Evolutionary conservation across 1,140 invertebrate species (phyloP).

Genomic region (Melipona quadrifasciata): DNA sequence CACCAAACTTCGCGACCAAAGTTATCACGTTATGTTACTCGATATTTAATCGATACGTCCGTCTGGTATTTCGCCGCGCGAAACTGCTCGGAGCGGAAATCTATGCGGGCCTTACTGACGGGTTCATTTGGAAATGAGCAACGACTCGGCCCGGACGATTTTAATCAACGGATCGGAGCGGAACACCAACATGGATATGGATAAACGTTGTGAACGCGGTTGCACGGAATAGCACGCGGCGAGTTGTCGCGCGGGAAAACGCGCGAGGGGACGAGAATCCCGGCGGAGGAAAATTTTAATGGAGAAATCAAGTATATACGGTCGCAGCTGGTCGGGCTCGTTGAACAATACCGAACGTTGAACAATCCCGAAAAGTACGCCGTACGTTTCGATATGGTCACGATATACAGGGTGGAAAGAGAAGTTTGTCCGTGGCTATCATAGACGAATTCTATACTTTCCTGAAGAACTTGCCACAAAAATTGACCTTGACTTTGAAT

Average conservation of each 20-base stretch:
- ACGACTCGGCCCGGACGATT: background rate
- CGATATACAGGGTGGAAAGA: background rate
- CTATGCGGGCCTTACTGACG: background rate
- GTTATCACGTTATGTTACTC: too few relatives aligned
- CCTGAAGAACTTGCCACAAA: too few relatives aligned
- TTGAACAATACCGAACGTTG: conserved; percentile 13
- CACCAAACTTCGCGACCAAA: too few relatives aligned
- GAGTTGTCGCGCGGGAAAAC: conserved; percentile 11
- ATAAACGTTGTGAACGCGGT: background rate
- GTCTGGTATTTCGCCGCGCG: background rate
- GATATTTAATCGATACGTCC: background rate
- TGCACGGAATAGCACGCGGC: background rate
- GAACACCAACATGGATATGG: background rate
- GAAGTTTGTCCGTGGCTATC: too few relatives aligned
- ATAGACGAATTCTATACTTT: too few relatives aligned
- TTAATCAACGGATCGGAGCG: background rate
- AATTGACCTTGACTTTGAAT: too few relatives aligned
- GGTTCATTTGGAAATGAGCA: background rate
- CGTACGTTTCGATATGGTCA: conserved; percentile 54
- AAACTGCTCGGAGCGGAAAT: background rate
- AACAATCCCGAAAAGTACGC: conserved; percentile 59
- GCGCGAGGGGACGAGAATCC: conserved; percentile 14
- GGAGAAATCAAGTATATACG: conserved; percentile 62
- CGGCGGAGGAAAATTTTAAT: conserved; percentile 58
- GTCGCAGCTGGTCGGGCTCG: conserved; percentile 40